Evolutionary conservation across 1,140 invertebrate genomes (phyloP).

Genomic region (Steinernema feltiae): DNA sequence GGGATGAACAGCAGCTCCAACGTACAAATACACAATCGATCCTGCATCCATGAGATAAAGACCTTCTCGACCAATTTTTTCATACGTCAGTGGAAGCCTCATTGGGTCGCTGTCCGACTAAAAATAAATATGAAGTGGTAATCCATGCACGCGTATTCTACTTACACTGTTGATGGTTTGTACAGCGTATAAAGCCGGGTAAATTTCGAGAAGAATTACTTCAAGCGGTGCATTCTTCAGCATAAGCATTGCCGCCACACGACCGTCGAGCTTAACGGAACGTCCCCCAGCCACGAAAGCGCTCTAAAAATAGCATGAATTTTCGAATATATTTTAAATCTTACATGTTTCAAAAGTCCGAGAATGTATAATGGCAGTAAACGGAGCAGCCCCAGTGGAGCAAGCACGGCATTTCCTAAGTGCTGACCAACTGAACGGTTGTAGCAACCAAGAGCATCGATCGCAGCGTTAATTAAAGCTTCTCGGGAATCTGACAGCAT

Average conservation of each 20-base stretch:
- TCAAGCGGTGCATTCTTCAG: constrained; percentile 80
- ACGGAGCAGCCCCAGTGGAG: constrained; percentile 64
- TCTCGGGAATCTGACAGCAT: constrained; percentile 81
- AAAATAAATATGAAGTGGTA: constrained; percentile 11
- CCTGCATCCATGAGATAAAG: constrained; percentile 85
- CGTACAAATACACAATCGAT: constrained; percentile 75
- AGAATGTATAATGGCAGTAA: constrained; percentile 83
- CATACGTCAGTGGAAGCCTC: constrained; percentile 65
- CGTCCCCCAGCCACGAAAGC: constrained; percentile 62
- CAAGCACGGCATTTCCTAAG: constrained; percentile 69
- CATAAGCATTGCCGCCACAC: constrained; percentile 83
- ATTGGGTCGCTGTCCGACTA: constrained; percentile 23
- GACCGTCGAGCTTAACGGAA: constrained; percentile 81
- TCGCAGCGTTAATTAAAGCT: constrained; percentile 85
- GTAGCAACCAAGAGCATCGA: constrained; percentile 81
- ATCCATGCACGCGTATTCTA: constrained; percentile 26
- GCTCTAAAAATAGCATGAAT: constrained; percentile 37
- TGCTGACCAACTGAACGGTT: constrained; percentile 61
- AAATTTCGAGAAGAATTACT: constrained; percentile 75
- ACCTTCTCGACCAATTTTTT: constrained; percentile 75
- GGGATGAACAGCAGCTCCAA: constrained; percentile 73
- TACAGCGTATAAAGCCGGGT: constrained; percentile 87
- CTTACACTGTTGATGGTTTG: constrained; percentile 67
- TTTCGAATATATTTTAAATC: constrained; percentile 52
- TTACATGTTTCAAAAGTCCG: constrained; percentile 81